phyloP scores from a whole-genome alignment of 2,888 invertebrate species.

The Torymus aiolomorphi region DNA sequence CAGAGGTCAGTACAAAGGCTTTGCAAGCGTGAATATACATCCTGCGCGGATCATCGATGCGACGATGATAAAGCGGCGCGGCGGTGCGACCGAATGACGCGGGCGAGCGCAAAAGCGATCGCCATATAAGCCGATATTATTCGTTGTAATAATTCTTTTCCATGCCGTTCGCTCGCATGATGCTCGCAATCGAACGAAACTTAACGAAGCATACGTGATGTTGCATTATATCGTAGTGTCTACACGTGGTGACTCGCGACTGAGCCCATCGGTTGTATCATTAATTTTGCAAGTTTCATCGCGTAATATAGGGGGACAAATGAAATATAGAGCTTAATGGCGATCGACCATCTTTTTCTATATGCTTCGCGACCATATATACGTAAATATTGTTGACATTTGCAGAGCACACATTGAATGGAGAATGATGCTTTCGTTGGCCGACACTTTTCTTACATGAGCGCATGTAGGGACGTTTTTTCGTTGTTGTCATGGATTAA shows the following conservation, averaged over 20 bases:
- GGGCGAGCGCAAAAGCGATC: too few species aligned
- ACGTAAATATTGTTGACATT: not conserved
- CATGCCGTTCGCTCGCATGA: too few species aligned
- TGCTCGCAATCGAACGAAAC: too few species aligned
- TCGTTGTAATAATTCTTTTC: too few species aligned
- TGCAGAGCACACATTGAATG: not conserved
- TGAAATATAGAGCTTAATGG: conserved; percentile 16
- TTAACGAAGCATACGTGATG: too few species aligned
- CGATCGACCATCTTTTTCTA: conserved; percentile 44
- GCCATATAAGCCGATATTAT: too few species aligned
- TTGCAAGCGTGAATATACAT: too few species aligned
- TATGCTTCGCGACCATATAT: conserved; percentile 36
- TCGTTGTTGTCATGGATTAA: conserved; percentile 3
- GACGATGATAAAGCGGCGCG: too few species aligned
- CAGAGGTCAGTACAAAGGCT: too few species aligned
- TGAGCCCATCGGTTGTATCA: conserved; percentile 38
- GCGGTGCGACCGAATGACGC: too few species aligned
- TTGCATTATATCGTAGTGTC: not conserved
- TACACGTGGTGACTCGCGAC: conserved; percentile 14
- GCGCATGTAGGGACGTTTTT: conserved; percentile 6
- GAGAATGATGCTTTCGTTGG: not conserved
- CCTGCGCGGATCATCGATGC: too few species aligned
- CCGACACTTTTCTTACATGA: conserved; percentile 2
- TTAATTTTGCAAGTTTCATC: conserved; percentile 24
- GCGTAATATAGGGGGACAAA: not conserved